Conservation (phyloP, 2,797 vertebrate species). For the Enteromius anoplus region DNA sequence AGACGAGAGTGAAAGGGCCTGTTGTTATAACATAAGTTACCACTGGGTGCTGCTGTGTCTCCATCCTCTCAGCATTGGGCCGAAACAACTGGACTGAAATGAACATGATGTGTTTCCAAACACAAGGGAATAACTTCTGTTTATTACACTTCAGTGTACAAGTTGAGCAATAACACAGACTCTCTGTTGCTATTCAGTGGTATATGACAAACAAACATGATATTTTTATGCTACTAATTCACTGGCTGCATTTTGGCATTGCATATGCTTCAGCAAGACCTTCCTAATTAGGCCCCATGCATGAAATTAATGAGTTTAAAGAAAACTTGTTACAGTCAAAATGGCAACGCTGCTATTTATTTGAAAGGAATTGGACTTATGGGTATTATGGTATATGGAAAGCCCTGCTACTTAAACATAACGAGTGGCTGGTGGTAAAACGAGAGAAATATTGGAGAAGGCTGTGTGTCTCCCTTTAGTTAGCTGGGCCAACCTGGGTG, state of each 20-base stretch:
- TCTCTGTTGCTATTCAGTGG: constrained; percentile 10
- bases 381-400: constrained; percentile 23
- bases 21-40: neutral
- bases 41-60: constrained; percentile 54
- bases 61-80: neutral
- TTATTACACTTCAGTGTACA: constrained; percentile 67
- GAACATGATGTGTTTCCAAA: constrained; percentile 68
- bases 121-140: constrained; percentile 71
- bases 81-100: constrained; percentile 62
- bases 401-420: constrained; percentile 15
- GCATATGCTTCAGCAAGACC: constrained; percentile 25
- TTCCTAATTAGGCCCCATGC: constrained; percentile 51
- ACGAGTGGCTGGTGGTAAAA: constrained; percentile 16
- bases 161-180: constrained; percentile 47
- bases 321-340: constrained; percentile 38
- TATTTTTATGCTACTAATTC: constrained; percentile 39
- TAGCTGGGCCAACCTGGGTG: neutral
- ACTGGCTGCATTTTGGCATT: constrained; percentile 5
- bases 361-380: constrained; percentile 25
- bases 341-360: constrained; percentile 36
- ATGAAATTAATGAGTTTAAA: constrained; percentile 50
- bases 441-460: neutral
- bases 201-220: constrained; percentile 35
- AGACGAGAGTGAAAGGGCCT: neutral
- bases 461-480: neutral